phyloP scores from a whole-genome alignment of 2,888 invertebrate species.

The Acronicta aceris region DNA sequence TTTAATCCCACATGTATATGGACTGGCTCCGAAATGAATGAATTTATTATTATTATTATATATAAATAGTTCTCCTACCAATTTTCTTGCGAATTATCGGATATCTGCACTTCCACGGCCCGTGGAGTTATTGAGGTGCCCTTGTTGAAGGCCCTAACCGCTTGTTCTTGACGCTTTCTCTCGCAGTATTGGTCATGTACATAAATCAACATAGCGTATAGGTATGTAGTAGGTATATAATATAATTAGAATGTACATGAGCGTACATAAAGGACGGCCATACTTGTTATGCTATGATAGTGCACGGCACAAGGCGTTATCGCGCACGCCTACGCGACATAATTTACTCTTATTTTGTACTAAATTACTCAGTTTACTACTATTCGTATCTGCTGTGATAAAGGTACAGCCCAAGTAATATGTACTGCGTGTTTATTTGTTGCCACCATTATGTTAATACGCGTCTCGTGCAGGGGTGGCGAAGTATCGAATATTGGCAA shows the following conservation, averaged over 20 bases:
- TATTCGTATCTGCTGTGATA: constrained; percentile 46
- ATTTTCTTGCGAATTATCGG: constrained; percentile 20
- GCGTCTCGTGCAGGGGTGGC: constrained; percentile 3
- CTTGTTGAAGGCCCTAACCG: constrained; percentile 28
- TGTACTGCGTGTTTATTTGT: constrained; percentile 8
- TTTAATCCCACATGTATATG: too few relatives aligned
- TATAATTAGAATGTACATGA: constrained; percentile 34
- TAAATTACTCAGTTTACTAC: constrained; percentile 56
- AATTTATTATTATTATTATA: too few relatives aligned
- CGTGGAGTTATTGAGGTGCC: constrained; percentile 14
- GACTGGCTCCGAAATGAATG: too few relatives aligned
- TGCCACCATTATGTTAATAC: constrained; percentile 11
- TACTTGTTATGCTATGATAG: constrained; percentile 53
- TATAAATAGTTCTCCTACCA: constrained; percentile 11
- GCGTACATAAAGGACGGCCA: constrained; percentile 39
- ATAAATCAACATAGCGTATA: constrained; percentile 34
- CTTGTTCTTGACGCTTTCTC: constrained; percentile 44
- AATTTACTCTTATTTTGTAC: constrained; percentile 52
- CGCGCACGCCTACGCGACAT: constrained; percentile 51
- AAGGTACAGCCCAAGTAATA: constrained; percentile 20
- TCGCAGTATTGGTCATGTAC: constrained; percentile 32
- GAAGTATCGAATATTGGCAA: constrained; percentile 25
- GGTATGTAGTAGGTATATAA: constrained; percentile 1
- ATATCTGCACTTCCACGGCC: constrained; percentile 13
- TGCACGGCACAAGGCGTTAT: constrained; percentile 36